Evolutionary conservation across 2,113 vertebrate genomes (phyloP).

Genomic region (Mobula birostris): DNA sequence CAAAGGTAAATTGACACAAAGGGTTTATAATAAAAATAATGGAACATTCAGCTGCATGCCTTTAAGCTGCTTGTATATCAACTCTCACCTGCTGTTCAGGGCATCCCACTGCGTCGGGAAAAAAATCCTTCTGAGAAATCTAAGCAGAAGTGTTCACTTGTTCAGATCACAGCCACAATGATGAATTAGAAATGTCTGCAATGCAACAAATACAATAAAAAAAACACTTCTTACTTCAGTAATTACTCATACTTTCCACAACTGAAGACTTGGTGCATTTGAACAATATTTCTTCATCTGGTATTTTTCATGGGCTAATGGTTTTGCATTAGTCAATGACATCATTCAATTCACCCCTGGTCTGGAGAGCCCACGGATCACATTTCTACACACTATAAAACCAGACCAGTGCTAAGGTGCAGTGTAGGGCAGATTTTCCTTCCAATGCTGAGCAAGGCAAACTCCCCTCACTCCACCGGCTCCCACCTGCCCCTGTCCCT

Average conservation of each 20-base stretch:
- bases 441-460: background rate
- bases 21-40: background rate
- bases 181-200: background rate
- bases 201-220: background rate
- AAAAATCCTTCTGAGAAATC: slow-evolving; percentile 5
- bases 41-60: background rate
- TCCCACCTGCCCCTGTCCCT: background rate
- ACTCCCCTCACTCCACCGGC: background rate
- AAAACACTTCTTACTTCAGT: background rate
- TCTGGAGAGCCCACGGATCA: background rate
- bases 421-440: background rate
- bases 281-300: background rate
- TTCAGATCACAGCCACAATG: background rate
- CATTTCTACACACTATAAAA: background rate
- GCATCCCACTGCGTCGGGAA: background rate
- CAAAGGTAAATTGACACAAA: slow-evolving; percentile 1
- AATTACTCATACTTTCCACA: background rate
- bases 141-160: background rate
- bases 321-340: background rate
- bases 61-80: slow-evolving; percentile 17
- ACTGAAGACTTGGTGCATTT: background rate
- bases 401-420: background rate
- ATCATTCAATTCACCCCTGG: background rate
- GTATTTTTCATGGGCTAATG: background rate
- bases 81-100: slow-evolving; percentile 7